Base-by-base conservation (phyloP, 2,888 invertebrate genomes). In the Cepaea hortensis region DNA sequence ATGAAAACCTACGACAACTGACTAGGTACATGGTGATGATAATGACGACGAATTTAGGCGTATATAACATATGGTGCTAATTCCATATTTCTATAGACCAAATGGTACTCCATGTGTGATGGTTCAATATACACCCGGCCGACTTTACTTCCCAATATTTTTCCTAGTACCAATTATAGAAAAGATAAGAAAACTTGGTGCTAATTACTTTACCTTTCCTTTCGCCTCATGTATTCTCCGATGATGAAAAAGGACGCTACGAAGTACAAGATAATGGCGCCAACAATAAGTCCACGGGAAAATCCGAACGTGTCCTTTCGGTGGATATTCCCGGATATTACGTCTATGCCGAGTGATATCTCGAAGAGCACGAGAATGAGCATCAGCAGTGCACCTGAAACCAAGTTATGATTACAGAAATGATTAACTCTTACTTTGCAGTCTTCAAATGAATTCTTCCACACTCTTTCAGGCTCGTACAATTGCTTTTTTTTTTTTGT, bases 311-410 rank as follows among this genome's bases (percentile, higher is more conserved):
- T 86, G 46, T 82, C 70, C 9, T 83, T 76, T 18, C 83, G 50
- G 77, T 82, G 81, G 46, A 70, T 77, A 46, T 82, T 70, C 15
- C 86, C 86, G 1, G 35, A 5, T 1, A 11, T 65, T 46, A 46
- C 77, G 68, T 86, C 86, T 9, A 48, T 15, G 68, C 70, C 65
- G 6, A 86, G 15, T 5, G 86, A 86, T 4, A 86, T 68, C 77
- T 86, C 86, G 20, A 86, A 86, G 15, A 86, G n/a, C 13, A 86
- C 82, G 4, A 86, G 76, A 65, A 77, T 61, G 35, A 86, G 72
- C 50, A 76, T 83, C 6, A 86, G 61, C 2, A 86, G 72, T 48
- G 62, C 55, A 3, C 76, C 86, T 86, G 86, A 55, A 50, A 81
- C 3, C 4, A n/a, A 50, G 70, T 68, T 5, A 79, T 35, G 20